Base-by-base conservation (phyloP, 2,113 vertebrate species). In the Vicugna pacos region DNA sequence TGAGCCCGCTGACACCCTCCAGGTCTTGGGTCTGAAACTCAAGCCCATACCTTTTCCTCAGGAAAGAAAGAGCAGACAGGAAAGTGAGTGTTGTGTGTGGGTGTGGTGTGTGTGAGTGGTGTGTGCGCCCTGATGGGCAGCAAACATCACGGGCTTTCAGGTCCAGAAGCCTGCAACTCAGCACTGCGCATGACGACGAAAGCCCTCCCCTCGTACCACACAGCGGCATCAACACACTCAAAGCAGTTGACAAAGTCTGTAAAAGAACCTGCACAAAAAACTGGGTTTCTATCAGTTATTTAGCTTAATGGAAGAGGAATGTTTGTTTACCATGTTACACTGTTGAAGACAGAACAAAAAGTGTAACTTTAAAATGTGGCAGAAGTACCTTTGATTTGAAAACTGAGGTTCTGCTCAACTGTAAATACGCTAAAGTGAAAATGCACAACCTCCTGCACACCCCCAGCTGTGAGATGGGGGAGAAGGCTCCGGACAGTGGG, bases 371-470 rank as follows among this genome's bases (percentile, higher is more conserved):
- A 73, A 86, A 86, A 58, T 8, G 6, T 10, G 35, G 56, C 14
- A 87, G 54, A 91, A 69, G 28, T 19, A 30, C 6, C 26, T 81
- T 69, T 79, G 64, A 46, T 5, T 19, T 90, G 54, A 72, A 81
- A 69, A 60, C 32, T 10, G 5, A 73, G 52, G 42, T n/a, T n/a
- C 24, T 38, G 17, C 73, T 70, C 65, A 86, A 20, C 38, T 94
- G 30, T 2, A 67, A 35, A n/a, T 30, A 72, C 11, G 32, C 26
- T 83, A 72, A 94, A 69, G 56, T 48, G 32, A 65, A 60, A 35
- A 3, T 14, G 20, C 0, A 17, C 50, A 1, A 88, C 2, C 69
- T 16, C 0, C 0, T 69, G 22, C 26, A 22, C 4, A 26, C 56
- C 32, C 52, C 30, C n/a, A 42, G 62, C 82, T 56, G 3, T 13